These are phyloP conservation scores for Xestia xanthographa DNA, from an alignment of 2,888 invertebrate species.

Conservation along the genomic window DNA sequence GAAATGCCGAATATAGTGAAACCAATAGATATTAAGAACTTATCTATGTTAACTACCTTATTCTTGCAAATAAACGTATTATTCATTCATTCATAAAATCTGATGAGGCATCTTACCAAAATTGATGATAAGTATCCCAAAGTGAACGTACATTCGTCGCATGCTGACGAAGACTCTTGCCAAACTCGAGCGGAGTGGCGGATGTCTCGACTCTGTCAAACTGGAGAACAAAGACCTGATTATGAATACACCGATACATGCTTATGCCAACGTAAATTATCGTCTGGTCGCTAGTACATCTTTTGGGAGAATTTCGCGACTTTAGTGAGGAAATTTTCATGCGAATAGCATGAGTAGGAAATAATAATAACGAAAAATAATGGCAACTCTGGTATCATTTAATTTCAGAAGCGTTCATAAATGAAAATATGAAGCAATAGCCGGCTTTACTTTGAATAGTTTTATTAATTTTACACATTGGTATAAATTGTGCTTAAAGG, in stretches of 20 bases:
- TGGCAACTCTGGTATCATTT: not conserved
- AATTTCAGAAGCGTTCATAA: not conserved
- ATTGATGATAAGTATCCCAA: constrained; percentile 18
- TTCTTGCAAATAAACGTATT: too few species aligned
- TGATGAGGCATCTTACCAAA: not conserved
- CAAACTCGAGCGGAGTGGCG: constrained; percentile 84
- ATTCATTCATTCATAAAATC: too few species aligned
- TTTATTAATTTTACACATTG: not conserved
- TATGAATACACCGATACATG: constrained; percentile 72
- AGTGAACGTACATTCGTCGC: constrained; percentile 74
- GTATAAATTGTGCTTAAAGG: not conserved
- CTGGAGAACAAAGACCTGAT: constrained; percentile 83
- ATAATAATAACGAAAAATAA: not conserved
- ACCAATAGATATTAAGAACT: too few species aligned
- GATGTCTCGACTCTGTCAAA: constrained; percentile 86
- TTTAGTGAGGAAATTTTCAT: not conserved
- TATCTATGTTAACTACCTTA: too few species aligned
- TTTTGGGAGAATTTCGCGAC: not conserved
- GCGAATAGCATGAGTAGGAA: not conserved
- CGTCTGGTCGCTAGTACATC: not conserved
- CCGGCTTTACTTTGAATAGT: not conserved
- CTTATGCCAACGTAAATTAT: constrained; percentile 53
- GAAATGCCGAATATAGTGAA: too few species aligned
- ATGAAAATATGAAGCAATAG: not conserved
- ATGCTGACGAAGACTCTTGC: constrained; percentile 87